Evolutionary conservation across 92 coral and sea anemone genomes (phyloP), one percentile per base, ranked within the genome.

Genomic region (Palythoa grandis): DNA sequence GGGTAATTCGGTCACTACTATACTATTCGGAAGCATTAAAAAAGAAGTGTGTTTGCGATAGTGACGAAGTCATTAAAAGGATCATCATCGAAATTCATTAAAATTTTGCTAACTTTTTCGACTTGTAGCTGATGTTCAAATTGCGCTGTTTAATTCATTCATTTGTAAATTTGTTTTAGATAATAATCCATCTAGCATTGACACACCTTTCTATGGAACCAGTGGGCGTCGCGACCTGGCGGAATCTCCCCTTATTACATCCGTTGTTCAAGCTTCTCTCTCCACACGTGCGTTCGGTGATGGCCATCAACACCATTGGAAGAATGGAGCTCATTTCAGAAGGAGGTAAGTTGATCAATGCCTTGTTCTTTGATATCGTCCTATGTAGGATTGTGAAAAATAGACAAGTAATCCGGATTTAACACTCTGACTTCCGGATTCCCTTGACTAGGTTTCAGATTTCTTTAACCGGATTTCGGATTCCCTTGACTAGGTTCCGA

Each of bases 261-360:
- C 85, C 85, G 23, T 52, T 80, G 61, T 80, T 80, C 85, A 80
- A 80, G 24, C 85, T 80, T 29, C 85, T 80, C 85, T 80, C 74
- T 3, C 85, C 74, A 0, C 85, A 80, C 61, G 74, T 80, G 20
- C 85, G 85, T n/a, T 80, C 85, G 37, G 85, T 80, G 72, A 80
- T 80, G 85, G 85, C 85, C 63, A 80, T 80, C 72, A 68, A 80
- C 61, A 66, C 85, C 8, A 20, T 80, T 7, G 85, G 85, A 65
- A 67, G 85, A 16, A 66, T 66, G 85, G 85, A 80, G 48, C 85
- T 80, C 12, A 80, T 80, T 66, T 73, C 65, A 4, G 74, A 80
- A 29, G 85, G 85, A 65, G 85, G 85, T 66, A 65, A 66, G 72
- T 61, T 8, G 11, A n/a, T 7, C 38, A 17, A n/a, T 1, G 5